Evolutionary conservation across 2,113 vertebrate species (phyloP), one percentile per base, ranked within the genome.

Genomic region (Phaethornis superciliosus): DNA sequence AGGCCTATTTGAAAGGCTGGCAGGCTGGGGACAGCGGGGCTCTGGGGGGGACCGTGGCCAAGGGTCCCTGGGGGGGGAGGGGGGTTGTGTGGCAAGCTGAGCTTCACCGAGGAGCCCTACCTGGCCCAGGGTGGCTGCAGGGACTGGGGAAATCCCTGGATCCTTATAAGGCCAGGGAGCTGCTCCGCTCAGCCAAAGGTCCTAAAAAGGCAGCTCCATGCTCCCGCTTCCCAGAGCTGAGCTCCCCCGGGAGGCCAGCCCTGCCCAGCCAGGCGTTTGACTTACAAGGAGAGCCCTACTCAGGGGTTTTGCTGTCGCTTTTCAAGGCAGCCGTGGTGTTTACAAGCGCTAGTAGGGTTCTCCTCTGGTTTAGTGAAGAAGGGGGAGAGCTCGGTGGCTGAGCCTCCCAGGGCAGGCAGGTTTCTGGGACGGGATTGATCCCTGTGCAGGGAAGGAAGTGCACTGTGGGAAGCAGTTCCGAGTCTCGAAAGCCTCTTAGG

Each of bases 181-280:
- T 51, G 89, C 81, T 64, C 79, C 1, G 79, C 72, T 96, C 89
- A 88, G 85, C 52, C 69, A 2, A 60, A 27, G 40, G 24, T 32
- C 96, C 96, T 96, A 97, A 97, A 97, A 97, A 96, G 96, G 96
- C 95, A 95, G 94, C 93, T 95, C 96, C 95, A 86, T 51, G 88
- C 90, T 95, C 69, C 82, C 1, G 65, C 92, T 95, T 96, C 92
- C 94, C 93, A 67, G 59, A 71, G 95, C 76, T 4, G 47, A 46
- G 88, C 94, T 97, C 96, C 94, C 92, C 68, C 1, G 93, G 92
- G 93, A 93, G 68, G 5, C 5, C 84, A 88, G 93, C 89, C 18
- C 89, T 85, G 46, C 70, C 17, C 13, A 58, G 84, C 11, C 94
- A 37, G 74, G 81, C 84, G 0, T 3, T 65, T 70, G 6, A 1